Conservation (phyloP, 2,113 vertebrate species). For the Paradoxurus hermaphroditus region DNA sequence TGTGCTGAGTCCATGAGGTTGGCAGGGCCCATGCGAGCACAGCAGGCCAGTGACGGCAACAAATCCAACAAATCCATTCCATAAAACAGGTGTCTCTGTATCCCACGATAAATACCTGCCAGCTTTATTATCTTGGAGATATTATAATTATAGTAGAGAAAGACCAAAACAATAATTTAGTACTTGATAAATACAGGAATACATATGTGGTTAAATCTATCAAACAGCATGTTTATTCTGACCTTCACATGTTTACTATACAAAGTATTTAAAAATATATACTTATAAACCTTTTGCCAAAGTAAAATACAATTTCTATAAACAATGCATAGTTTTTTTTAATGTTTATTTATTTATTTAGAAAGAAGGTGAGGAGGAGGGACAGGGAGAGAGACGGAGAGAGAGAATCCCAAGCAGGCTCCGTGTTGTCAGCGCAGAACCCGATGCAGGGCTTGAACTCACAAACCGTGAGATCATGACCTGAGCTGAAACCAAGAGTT, state of each 20-base stretch:
- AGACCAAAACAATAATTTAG: not conserved
- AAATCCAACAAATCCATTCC: not conserved
- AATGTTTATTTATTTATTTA: not conserved
- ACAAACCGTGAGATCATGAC: not conserved
- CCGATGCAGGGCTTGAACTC: not conserved
- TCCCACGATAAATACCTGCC: not conserved
- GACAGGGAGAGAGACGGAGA: not conserved
- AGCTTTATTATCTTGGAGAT: not conserved
- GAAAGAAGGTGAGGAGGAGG: not conserved
- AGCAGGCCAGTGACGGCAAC: not conserved
- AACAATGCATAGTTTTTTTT: not conserved
- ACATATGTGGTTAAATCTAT: not conserved
- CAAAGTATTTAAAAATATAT: not conserved
- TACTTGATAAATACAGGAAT: not conserved
- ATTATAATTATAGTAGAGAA: not conserved
- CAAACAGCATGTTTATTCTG: not conserved
- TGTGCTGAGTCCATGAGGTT: not conserved
- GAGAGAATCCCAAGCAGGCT: not conserved
- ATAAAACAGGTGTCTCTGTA: not conserved
- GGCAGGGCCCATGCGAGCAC: not conserved
- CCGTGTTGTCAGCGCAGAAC: not conserved
- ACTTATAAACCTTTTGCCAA: not conserved
- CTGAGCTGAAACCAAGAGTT: not conserved
- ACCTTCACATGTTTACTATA: not conserved
- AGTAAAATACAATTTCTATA: not conserved